Percentiles rank a stretch among this genome's conserved stretches.
These are phyloP conservation scores for Clivina fossor DNA, from an alignment of 2,888 invertebrate species.

Conservation along the genomic window DNA sequence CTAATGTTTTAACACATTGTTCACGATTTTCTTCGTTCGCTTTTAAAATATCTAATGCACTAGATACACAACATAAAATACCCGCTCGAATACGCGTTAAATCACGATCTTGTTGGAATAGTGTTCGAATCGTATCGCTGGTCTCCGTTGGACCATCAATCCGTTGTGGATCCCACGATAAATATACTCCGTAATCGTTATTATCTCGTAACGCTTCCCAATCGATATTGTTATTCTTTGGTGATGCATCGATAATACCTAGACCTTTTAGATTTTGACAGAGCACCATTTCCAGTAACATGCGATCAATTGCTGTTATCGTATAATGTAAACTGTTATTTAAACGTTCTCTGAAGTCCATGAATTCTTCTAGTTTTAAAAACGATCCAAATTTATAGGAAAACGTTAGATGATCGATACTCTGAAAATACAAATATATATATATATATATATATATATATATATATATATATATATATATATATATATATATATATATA, in stretches of 20 bases:
- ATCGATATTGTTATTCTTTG: constrained; percentile 61
- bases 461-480: background rate
- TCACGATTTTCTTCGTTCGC: constrained; percentile 45
- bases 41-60: constrained; percentile 46
- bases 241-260: constrained; percentile 61
- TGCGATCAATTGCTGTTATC: constrained; percentile 65
- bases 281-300: constrained; percentile 67
- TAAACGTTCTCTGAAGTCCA: constrained; percentile 78
- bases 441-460: background rate
- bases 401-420: constrained; percentile 86
- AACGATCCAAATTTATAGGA: constrained; percentile 95
- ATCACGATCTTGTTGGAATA: constrained; percentile 44
- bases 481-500: constrained; percentile 3
- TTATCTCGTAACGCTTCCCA: constrained; percentile 71
- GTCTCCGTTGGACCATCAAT: constrained; percentile 49
- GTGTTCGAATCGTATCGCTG: constrained; percentile 47
- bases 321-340: constrained; percentile 80
- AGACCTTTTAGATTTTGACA: constrained; percentile 58
- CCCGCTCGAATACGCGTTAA: constrained; percentile 42
- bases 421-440: constrained; percentile 57
- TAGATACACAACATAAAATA: constrained; percentile 44
- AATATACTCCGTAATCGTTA: constrained; percentile 72
- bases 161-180: constrained; percentile 67
- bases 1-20: constrained; percentile 44
- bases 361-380: constrained; percentile 87